Evolutionary conservation across 64 coral and sea anemone genomes (phyloP), one percentile per base, ranked within the genome.

Genomic region (Hydrozoanthus tunicans): DNA sequence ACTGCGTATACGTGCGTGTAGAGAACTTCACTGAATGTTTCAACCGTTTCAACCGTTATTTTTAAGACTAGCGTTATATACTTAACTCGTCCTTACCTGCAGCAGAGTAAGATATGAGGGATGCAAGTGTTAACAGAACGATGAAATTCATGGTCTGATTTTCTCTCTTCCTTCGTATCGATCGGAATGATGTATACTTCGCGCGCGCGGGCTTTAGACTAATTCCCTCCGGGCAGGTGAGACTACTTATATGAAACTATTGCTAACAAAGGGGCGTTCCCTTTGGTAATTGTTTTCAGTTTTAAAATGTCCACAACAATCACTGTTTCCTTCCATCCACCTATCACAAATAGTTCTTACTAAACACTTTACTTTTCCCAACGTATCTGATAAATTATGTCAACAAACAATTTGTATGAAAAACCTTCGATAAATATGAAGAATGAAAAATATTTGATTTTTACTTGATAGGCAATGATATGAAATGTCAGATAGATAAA

Each of bases 201-300:
- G 11, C 56, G 58, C 60, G 51, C 32, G 83, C 67, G 83, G 51
- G 24, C 55, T 73, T 64, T 67, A 65, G 65, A 17, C 53, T 25
- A 43, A 73, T 55, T 71, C 13, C 20, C 56, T 55, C 3, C 17
- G n/a, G 84, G 56, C 68, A 88, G 84, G 84, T 88, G 84, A 24
- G 11, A 6, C 12, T 27, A 27, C 58, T 20, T 61, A 88, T 88
- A 74, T 59, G 59, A 74, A 10, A 59, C n/a, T 26, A 82, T 5
- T 58, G 68, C 68, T 51, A 88, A 74, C 68, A 27, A 74, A 5
- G 58, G 68, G 84, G 84, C 84, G 84, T 88, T 88, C 57, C 84
- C 84, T 43, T 43, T 58, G 14, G 73, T 53, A 64, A 74, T 7
- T 73, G 53, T 59, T 3, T 53, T 73, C 10, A 26, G 56, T n/a